A percentile compares a stretch with the other conserved stretches of the same genome.
Conservation (phyloP, 2,888 invertebrate genomes). For the Troilus luridus region DNA sequence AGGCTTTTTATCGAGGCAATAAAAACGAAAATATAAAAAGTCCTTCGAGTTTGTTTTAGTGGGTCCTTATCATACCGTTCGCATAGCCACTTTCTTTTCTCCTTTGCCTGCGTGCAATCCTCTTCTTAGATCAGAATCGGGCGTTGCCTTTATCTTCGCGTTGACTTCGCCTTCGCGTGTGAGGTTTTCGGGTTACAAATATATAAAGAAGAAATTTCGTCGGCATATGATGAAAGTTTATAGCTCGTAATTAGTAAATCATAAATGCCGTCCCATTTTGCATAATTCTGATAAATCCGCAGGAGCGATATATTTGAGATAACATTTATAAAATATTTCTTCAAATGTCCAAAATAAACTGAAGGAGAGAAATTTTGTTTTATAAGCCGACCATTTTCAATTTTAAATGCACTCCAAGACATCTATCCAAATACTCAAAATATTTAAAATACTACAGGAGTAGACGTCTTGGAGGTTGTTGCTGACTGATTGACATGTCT, state of each 20-base stretch:
- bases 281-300: constrained; percentile 8
- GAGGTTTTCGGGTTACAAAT: background rate
- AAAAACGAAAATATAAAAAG: constrained; percentile 36
- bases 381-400: too few relatives aligned
- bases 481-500: too few relatives aligned
- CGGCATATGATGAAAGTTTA: background rate
- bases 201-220: background rate
- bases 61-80: background rate
- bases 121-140: background rate
- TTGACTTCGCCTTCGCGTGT: background rate
- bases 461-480: too few relatives aligned
- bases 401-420: too few relatives aligned
- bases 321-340: background rate
- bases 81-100: background rate
- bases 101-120: background rate
- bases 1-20: background rate
- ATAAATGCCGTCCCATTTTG: background rate
- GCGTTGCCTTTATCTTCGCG: background rate
- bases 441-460: too few relatives aligned
- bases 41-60: constrained; percentile 8
- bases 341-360: background rate
- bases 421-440: too few relatives aligned
- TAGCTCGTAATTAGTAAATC: background rate
- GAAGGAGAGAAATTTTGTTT: too few relatives aligned
- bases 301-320: background rate